Evolutionary conservation across 2,888 invertebrate species (phyloP), one percentile per base, ranked within the genome.

Genomic region (Linnaemya tessellans): DNA sequence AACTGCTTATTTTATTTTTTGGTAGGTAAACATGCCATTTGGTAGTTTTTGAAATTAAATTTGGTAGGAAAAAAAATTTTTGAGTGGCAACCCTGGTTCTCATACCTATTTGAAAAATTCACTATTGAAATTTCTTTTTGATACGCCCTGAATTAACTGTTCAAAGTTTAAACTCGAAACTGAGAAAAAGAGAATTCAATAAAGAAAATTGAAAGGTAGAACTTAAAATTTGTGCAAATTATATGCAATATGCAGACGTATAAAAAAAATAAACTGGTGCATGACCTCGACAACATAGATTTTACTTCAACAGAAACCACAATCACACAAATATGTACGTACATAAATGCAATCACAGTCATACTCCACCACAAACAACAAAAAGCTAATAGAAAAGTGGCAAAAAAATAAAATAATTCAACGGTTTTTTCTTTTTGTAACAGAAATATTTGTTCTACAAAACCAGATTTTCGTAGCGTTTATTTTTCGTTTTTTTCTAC

Each of bases 281-380:
- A 85, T 75, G 85, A 85, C 85, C 85, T 82, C 85, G 85, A 65
- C 85, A 75, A 71, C 51, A 80, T 67, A 74, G 67, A 60, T 58
- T 60, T 30, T 71, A 38, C 56, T 77, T 46, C 20, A 35, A n/a
- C 43, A 38, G 46, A 65, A 58, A 15, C 46, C 5, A 51, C 18
- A 60, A 65, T 49, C 58, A 9, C 46, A 18, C 5, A 41, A 13
- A 60, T 3, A 54, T 3, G 1, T 10, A 58, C 11, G 51, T 25
- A 38, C n/a, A 25, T 38, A 43, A n/a, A 58, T 25, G 18, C 67
- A 60, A 68, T 58, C 56, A 58, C 67, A 68, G n/a, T 65, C 43
- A 18, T 25, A 67, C 51, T 64, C 49, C 18, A 22, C 10, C 20
- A 20, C 49, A 58, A 67, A 43, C 58, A 64, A 64, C 30, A 30